Evolutionary conservation across 2,888 invertebrate genomes (phyloP).

Genomic region (Disparrhopalites patrizii): DNA sequence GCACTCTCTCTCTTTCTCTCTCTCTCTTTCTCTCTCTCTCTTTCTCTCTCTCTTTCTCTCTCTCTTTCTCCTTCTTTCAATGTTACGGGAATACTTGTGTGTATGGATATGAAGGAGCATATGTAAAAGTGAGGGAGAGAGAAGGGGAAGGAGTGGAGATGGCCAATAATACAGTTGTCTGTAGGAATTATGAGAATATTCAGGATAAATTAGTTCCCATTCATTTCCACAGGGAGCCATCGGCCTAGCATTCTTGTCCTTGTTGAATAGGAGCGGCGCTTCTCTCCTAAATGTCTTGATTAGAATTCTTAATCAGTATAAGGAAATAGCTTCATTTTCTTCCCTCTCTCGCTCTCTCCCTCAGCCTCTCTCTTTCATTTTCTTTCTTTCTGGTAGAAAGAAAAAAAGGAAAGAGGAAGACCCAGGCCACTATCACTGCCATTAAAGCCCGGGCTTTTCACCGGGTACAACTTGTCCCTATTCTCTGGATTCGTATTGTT

Average conservation of each 20-base stretch:
- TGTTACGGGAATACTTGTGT: background rate
- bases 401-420: too few species aligned
- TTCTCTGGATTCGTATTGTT: too few species aligned
- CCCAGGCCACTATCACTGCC: too few species aligned
- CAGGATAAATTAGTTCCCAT: slow-evolving; percentile 48
- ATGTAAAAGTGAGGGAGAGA: background rate
- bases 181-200: slow-evolving; percentile 48
- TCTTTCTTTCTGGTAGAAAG: too few species aligned
- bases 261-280: slow-evolving; percentile 28
- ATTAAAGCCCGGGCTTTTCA: too few species aligned
- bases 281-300: slow-evolving; percentile 40
- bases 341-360: background rate
- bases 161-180: slow-evolving; percentile 45
- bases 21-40: too few species aligned
- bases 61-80: too few species aligned
- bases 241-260: slow-evolving; percentile 25
- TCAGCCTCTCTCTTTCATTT: background rate
- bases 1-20: too few species aligned
- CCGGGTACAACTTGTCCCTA: too few species aligned
- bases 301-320: slow-evolving; percentile 45
- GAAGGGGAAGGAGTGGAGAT: slow-evolving; percentile 1
- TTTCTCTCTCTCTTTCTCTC: too few species aligned
- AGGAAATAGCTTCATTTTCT: slow-evolving; percentile 38
- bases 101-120: background rate
- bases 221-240: slow-evolving; percentile 44